Conservation (phyloP, 2,113 vertebrate species). For the Phrynosoma platyrhinos region DNA sequence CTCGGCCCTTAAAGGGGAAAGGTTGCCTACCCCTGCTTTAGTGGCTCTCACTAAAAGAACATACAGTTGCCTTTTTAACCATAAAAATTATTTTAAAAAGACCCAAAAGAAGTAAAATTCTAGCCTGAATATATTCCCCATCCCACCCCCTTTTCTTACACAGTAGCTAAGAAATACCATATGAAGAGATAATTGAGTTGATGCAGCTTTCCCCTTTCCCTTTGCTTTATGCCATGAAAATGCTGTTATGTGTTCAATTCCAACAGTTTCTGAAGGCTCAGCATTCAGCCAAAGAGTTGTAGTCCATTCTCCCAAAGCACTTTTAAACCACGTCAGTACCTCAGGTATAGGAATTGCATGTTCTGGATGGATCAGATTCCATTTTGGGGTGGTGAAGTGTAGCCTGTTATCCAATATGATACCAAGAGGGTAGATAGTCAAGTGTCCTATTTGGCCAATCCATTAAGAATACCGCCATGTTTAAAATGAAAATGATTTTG, state of each 20-base stretch:
- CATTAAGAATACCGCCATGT: background rate
- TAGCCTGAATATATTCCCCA: background rate
- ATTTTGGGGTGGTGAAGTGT: background rate
- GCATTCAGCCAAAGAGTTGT: background rate
- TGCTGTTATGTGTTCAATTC: background rate
- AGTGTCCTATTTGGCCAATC: background rate
- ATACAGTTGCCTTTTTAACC: no score
- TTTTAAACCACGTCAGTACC: no score
- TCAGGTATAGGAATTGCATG: background rate
- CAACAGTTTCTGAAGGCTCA: no score
- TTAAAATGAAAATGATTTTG: background rate
- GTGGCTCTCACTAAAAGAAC: no score
- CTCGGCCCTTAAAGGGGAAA: no score
- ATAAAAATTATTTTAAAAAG: background rate
- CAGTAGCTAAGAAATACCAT: no score
- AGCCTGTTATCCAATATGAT: background rate
- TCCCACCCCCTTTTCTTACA: no score
- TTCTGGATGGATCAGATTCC: background rate
- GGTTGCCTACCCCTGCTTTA: no score
- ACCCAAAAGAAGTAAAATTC: background rate
- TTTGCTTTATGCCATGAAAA: background rate
- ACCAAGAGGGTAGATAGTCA: background rate
- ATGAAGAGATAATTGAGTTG: background rate
- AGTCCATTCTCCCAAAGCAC: background rate
- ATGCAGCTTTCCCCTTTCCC: background rate